phyloP scores from a whole-genome alignment of 2,113 vertebrate species.

The Lamprotornis superbus region DNA sequence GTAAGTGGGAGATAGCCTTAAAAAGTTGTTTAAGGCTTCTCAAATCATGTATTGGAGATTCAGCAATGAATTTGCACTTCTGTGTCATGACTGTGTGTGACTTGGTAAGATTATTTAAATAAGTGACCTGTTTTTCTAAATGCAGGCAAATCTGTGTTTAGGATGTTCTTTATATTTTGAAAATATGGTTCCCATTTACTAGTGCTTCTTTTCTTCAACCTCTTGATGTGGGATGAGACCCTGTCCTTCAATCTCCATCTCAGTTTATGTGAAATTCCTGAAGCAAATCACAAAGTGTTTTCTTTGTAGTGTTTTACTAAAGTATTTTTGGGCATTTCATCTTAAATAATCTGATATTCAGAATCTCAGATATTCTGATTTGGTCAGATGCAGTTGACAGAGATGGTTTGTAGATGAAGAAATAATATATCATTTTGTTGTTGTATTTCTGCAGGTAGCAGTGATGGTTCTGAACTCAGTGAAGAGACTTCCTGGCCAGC shows the following conservation, averaged over 20 bases:
- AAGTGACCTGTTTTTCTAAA: neutral
- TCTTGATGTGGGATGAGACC: neutral
- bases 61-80: neutral
- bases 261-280: neutral
- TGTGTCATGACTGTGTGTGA: neutral
- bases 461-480: constrained; percentile 96
- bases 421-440: neutral
- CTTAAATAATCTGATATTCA: neutral
- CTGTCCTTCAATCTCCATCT: neutral
- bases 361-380: neutral
- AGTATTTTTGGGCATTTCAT: neutral
- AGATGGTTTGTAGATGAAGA: neutral
- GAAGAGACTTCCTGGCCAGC: constrained; percentile 98
- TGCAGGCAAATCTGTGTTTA: neutral
- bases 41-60: neutral
- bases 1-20: neutral
- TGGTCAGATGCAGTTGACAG: neutral
- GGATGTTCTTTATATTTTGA: neutral
- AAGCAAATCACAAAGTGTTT: neutral
- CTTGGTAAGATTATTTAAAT: neutral
- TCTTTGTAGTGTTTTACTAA: neutral
- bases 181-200: neutral
- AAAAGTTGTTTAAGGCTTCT: neutral
- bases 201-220: neutral
- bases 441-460: constrained; percentile 84